Evolutionary conservation across 2,797 vertebrate species (phyloP), one percentile per base, ranked within the genome.

Genomic region (Lacerta viridis): DNA sequence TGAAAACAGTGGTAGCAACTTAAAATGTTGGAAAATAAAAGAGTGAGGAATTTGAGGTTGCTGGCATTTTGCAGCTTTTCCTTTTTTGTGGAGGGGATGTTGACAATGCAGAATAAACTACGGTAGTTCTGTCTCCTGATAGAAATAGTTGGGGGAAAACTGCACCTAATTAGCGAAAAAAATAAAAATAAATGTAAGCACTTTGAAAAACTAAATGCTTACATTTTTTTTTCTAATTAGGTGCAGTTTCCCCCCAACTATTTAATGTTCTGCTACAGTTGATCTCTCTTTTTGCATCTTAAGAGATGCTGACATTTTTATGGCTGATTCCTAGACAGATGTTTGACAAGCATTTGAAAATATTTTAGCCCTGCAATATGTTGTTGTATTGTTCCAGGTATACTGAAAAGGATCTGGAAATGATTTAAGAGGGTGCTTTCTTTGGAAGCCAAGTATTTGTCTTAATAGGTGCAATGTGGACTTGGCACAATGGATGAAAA

Each of bases 401-500:
- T 90, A 66, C 4, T 25, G 59, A 94, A 61, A 75, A 64, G 93
- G 84, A 91, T 89, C 39, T 79, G 68, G 90, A 94, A 91, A 87
- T 90, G 43, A 93, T 93, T 93, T 92, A 89, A 76, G 29, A 23
- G 33, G 17, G 78, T 87, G 74, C 59, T 61, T 81, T 91, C 88
- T 81, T 84, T 84, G 80, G 87, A 87, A 87, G 87, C 78, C 69
- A 72, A 85, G 39, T 91, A 83, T 88, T 43, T 80, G 90, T 75
- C 86, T 88, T 74, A 69, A 74, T 74, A 72, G 87, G 59, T 87
- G 83, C 93, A 92, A 78, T 80, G 1, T 87, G 68, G 72, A 84
- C 87, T 87, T 90, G 74, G 87, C 86, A 76, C 86, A 59, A 71
- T 25, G 0, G 86, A 84, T 87, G 87, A 84, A 91, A 64, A 75